These are phyloP conservation scores for Tineola bisselliella DNA, from an alignment of 2,888 invertebrate genomes.

Conservation along the genomic window DNA sequence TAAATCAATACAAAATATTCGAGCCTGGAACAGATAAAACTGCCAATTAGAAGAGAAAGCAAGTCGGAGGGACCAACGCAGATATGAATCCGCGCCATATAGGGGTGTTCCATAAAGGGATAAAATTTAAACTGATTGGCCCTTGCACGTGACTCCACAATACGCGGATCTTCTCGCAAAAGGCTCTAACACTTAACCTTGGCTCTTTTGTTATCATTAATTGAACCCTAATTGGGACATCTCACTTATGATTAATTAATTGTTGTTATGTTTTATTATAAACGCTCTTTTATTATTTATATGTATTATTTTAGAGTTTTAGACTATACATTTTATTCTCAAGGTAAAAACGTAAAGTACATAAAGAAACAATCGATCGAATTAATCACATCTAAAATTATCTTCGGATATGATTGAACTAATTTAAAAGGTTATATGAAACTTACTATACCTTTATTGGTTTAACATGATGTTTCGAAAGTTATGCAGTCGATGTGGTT, in stretches of 20 bases:
- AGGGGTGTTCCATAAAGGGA: constrained; percentile 43
- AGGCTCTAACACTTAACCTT: constrained; percentile 37
- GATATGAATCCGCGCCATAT: constrained; percentile 35
- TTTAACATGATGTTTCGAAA: too few relatives aligned
- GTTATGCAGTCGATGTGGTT: too few relatives aligned
- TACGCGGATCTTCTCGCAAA: constrained; percentile 31
- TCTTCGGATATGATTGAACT: too few relatives aligned
- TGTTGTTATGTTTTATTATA: background rate
- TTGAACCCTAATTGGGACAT: constrained; percentile 50
- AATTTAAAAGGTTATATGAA: too few relatives aligned
- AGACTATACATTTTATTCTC: too few relatives aligned
- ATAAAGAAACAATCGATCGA: too few relatives aligned
- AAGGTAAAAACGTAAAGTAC: too few relatives aligned
- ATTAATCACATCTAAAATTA: too few relatives aligned
- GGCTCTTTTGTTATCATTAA: constrained; percentile 37
- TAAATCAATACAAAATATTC: background rate
- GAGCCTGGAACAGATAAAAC: constrained; percentile 15
- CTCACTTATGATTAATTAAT: constrained; percentile 3
- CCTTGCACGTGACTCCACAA: constrained; percentile 48
- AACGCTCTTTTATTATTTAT: background rate
- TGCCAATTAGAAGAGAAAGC: constrained; percentile 52
- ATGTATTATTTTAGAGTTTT: too few relatives aligned
- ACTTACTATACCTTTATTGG: too few relatives aligned
- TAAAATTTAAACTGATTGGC: constrained; percentile 60
- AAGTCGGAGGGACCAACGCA: constrained; percentile 28